Base-by-base conservation (phyloP, 1,140 invertebrate species). In the Leptopilina boulardi region DNA sequence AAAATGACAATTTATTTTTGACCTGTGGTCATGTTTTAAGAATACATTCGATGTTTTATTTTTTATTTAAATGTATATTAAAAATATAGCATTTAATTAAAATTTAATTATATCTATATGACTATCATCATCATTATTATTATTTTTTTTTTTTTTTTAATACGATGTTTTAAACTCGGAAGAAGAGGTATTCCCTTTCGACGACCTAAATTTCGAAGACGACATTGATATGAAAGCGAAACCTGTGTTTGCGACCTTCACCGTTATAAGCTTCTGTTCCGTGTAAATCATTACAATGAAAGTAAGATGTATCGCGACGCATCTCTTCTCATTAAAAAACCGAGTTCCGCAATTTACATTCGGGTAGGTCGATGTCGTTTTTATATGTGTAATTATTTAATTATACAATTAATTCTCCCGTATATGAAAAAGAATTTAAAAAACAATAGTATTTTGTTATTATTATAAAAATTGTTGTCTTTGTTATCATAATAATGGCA, bases 221-320 rank as follows among this genome's bases (percentile, higher is more conserved):
- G 59, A 66, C 59, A 66, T 66, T 66, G 59, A 1, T 66, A 66
- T 66, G 59, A 66, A 66, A 66, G 59, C 59, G 59, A 66, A 30
- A 66, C 59, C 26, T 30, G 59, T 66, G 6, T n/a, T n/a, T n/a
- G n/a, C n/a, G 21, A 66, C 59, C 59, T 66, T 66, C 59, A 66
- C 59, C 59, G 59, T 66, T 66, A n/a, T n/a, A 66, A 34, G 26
- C 13, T 66, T 66, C 59, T 66, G 59, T 66, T 66, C 59, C 26
- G 59, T 30, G 59, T 26, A 0, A 30, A 11, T 66, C 23, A 23
- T 30, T 66, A 66, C 26, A 66, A 30, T 66, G 59, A 66, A 66
- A 66, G 59, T 66, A 66, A 66, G 11, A 66, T n/a, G 34, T 38
- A 38, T 38, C 34, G 34, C 34, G 34, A 38, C 2, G 3, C 59